Percentiles rank a stretch among this genome's conserved stretches.
phyloP scores from a whole-genome alignment of 2,113 vertebrate species.

The Gobiocypris rarus region DNA sequence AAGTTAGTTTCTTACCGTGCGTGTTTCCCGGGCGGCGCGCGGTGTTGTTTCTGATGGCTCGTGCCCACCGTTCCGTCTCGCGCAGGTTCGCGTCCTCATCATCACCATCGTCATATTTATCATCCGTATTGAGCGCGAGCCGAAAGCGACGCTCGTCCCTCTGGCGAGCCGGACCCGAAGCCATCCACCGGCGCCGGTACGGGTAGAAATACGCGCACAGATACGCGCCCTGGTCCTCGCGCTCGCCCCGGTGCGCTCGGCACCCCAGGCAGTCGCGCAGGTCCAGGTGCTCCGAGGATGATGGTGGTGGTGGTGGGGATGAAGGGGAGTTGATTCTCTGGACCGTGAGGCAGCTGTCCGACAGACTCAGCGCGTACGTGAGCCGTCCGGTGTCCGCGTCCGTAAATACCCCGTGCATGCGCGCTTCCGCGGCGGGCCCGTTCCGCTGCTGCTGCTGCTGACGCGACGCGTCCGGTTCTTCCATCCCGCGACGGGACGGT shows the following conservation, averaged over 20 bases:
- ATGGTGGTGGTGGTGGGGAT: background rate
- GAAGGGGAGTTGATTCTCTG: slow-evolving; percentile 69
- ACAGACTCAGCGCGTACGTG: slow-evolving; percentile 73
- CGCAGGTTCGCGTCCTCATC: slow-evolving; percentile 72
- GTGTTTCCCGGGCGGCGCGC: slow-evolving; percentile 63
- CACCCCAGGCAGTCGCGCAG: slow-evolving; percentile 76
- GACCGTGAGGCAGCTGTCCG: slow-evolving; percentile 70
- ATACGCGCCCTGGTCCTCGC: slow-evolving; percentile 71
- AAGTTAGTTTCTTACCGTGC: slow-evolving; percentile 68
- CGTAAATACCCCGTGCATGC: slow-evolving; percentile 75
- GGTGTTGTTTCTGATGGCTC: slow-evolving; percentile 69
- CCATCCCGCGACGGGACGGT: slow-evolving; percentile 67
- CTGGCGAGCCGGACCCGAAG: slow-evolving; percentile 70
- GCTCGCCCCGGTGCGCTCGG: slow-evolving; percentile 67
- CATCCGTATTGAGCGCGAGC: slow-evolving; percentile 68
- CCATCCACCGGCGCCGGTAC: slow-evolving; percentile 72
- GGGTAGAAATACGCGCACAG: slow-evolving; percentile 78
- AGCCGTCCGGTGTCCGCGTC: slow-evolving; percentile 69
- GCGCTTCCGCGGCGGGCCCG: background rate
- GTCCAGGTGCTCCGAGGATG: slow-evolving; percentile 56
- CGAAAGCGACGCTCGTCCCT: slow-evolving; percentile 77
- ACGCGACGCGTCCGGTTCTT: slow-evolving; percentile 57
- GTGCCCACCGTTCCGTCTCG: slow-evolving; percentile 78
- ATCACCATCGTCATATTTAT: slow-evolving; percentile 32
- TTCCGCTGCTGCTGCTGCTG: slow-evolving; percentile 71